Evolutionary conservation across 2,888 invertebrate genomes (phyloP), one percentile per base, ranked within the genome.

Genomic region (Galerucella nymphaeae): DNA sequence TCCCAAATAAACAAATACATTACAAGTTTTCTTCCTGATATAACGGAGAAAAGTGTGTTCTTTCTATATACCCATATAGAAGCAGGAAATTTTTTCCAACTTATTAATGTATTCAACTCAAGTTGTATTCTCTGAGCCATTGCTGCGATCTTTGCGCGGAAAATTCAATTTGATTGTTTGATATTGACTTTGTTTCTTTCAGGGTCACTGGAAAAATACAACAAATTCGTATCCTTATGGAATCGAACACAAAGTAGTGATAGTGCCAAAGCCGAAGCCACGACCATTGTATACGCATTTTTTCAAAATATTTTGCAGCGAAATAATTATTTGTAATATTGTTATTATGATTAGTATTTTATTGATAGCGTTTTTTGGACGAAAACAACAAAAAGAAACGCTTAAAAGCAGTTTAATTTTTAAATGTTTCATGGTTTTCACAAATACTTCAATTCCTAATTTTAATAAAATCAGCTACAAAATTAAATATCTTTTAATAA

Each of bases 181-280:
- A 38, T 38, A 8, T 38, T 8, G 30, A 38, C 30, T 38, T 38
- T 62, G 53, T 61, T 45, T 48, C 9, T 72, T 72, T 14, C 18
- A 72, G 72, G 38, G 45, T 10, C 1, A 68, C 20, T 63, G 42
- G 45, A 23, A 50, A 9, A 65, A 71, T 48, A 23, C 68, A 11
- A 66, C 74, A 10, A 65, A 42, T 13, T 68, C 73, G 4, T 72
- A 75, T 65, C 72, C 75, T 11, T 59, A 62, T 38, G 71, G 45
- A 11, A 14, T 48, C 11, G 69, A 69, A n/a, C 50, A 70, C 18
- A 59, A 72, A 45, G 67, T 71, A 1, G 61, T 68, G 20, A 53
- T 74, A 30, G 70, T 74, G 58, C 74, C 76, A 18, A 65, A 16
- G 63, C 66, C 74, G 10, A 23, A 55, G 18, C 48, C 50, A 57